These are phyloP conservation scores for Prenolepis imparis DNA, from an alignment of 2,888 invertebrate species.

Conservation along the genomic window DNA sequence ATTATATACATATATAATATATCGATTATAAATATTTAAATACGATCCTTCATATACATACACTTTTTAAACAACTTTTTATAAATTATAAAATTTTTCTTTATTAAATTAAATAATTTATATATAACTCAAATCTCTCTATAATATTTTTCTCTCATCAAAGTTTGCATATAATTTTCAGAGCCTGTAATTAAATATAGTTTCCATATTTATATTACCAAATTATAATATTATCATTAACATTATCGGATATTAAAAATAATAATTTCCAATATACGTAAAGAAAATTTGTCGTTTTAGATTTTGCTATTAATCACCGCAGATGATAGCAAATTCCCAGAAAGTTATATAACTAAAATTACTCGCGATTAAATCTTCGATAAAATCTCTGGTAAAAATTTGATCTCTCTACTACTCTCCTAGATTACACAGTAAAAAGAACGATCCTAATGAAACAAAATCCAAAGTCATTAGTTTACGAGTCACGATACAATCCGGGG, in stretches of 20 bases:
- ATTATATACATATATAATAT: too few relatives aligned
- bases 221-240: too few relatives aligned
- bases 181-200: too few relatives aligned
- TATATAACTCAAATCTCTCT: too few relatives aligned
- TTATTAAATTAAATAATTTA: background rate
- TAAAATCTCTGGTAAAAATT: background rate
- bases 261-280: background rate
- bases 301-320: background rate
- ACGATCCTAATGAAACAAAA: background rate
- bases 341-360: background rate
- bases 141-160: too few relatives aligned
- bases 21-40: background rate
- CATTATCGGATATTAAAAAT: background rate
- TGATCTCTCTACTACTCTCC: background rate
- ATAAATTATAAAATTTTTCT: background rate
- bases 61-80: background rate
- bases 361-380: background rate
- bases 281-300: background rate
- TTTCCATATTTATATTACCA: too few relatives aligned
- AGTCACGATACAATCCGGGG: background rate
- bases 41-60: background rate
- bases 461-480: background rate
- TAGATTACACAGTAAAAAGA: background rate
- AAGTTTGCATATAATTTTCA: too few relatives aligned
- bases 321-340: background rate